Base-by-base conservation (phyloP, 2,113 vertebrate species). In the Trogon melanurus region DNA sequence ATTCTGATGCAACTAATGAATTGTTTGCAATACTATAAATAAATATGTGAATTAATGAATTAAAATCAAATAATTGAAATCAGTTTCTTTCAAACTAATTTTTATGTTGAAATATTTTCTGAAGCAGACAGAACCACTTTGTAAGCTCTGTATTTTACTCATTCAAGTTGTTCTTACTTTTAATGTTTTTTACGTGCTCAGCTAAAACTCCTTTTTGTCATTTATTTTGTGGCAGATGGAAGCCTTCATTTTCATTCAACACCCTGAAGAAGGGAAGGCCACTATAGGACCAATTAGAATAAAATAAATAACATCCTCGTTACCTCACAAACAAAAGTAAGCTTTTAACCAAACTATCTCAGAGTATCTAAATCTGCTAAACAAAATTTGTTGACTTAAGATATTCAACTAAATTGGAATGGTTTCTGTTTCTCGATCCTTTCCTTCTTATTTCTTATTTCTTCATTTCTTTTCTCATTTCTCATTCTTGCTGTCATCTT, bases 1-100 rank as follows among this genome's bases (percentile, higher is more conserved):
- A 85, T 95, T 91, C 72, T 74, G 61, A 85, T 80, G 67, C 58
- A 65, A 94, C 22, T 88, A 97, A 95, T 85, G 79, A 95, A 95
- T 88, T 92, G 79, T 81, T 97, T 94, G 34, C 38, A 94, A 89
- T 96, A 80, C 47, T 93, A 93, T 74, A 96, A 96, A 95, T 85
- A 94, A 76, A 29, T 78, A 11, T 81, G 27, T 92, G 66, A 91
- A 91, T 6, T 79, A 76, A 92, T 54, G 16, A 74, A 48, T 61
- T 85, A 54, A 84, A 89, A 84, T 95, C 54, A 96, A 96, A 94
- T 95, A 17, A 44, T 34, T 96, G 75, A 89, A 93, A 94, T 92
- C 48, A 51, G 34, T 88, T 97, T 95, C 64, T n/a, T 93, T 79
- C 90, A 85, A 82, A 75, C 73, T 80, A 64, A 85, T 96, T 82